Evolutionary conservation across 1,140 invertebrate genomes (phyloP).

Genomic region (Asbolus verrucosus): DNA sequence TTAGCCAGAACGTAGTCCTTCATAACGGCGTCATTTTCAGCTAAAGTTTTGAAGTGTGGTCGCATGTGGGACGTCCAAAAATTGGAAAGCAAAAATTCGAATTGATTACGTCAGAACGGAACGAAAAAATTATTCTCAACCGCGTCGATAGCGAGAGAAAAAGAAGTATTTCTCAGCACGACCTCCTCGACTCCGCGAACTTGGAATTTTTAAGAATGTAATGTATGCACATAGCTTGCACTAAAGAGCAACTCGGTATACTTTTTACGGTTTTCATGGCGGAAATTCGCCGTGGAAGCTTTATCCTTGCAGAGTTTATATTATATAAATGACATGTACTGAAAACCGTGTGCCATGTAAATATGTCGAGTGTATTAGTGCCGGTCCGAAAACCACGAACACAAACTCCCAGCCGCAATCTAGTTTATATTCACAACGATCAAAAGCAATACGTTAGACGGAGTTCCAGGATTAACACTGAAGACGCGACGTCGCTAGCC

Average conservation of each 20-base stretch:
- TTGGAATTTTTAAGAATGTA: constrained; percentile 17
- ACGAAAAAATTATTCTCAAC: neutral
- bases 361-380: constrained; percentile 40
- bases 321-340: constrained; percentile 27
- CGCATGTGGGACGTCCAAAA: too few relatives aligned
- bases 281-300: constrained; percentile 8
- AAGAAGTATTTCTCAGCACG: too few relatives aligned
- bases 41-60: too few relatives aligned
- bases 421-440: constrained; percentile 42
- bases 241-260: constrained; percentile 3
- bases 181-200: too few relatives aligned
- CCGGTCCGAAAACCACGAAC: constrained; percentile 31
- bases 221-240: constrained; percentile 12
- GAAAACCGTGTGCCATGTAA: constrained; percentile 32
- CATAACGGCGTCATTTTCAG: too few relatives aligned
- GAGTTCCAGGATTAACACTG: constrained; percentile 29
- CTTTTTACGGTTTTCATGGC: neutral
- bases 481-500: constrained; percentile 21
- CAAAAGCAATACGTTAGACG: constrained; percentile 42
- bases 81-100: too few relatives aligned
- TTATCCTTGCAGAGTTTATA: neutral
- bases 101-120: too few relatives aligned
- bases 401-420: constrained; percentile 29
- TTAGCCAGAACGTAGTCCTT: too few relatives aligned
- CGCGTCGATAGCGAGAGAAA: neutral